phyloP scores from a whole-genome alignment of 2,113 vertebrate genomes.

The Addax nasomaculatus region DNA sequence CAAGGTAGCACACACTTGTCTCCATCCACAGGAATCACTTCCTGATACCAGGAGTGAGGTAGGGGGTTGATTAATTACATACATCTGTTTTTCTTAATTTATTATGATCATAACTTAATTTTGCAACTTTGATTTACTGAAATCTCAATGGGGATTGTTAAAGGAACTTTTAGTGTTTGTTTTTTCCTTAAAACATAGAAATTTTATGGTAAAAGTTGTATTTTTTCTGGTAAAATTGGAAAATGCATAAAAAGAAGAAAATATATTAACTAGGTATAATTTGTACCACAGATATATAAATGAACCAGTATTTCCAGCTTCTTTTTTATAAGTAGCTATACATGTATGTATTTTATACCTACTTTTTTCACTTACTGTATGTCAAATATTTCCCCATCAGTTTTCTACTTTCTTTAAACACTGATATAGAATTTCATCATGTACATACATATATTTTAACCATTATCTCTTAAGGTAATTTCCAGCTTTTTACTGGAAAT shows the following conservation, averaged over 20 bases:
- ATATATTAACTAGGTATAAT: not conserved
- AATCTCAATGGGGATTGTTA: not conserved
- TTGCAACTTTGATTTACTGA: conserved; percentile 37
- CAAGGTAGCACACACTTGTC: conserved; percentile 94
- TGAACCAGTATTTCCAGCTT: not conserved
- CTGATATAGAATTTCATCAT: not conserved
- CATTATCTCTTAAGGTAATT: not conserved
- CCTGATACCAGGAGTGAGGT: conserved; percentile 96
- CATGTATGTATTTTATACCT: not conserved
- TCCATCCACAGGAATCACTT: conserved; percentile 91
- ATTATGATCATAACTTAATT: conserved; percentile 7
- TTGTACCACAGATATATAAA: not conserved
- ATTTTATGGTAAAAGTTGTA: conserved; percentile 11
- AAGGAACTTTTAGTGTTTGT: not conserved
- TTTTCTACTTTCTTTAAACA: not conserved
- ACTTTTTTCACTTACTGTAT: not conserved
- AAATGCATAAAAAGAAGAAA: conserved; percentile 33
- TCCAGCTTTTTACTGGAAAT: not conserved
- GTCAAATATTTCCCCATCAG: not conserved
- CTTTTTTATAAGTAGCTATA: not conserved
- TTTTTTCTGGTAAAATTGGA: conserved; percentile 26
- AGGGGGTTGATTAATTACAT: conserved; percentile 56
- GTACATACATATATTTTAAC: not conserved
- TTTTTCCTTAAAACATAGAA: not conserved
- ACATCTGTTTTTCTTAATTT: not conserved